Base-by-base conservation (phyloP, 2,797 vertebrate genomes). In the Trachurus trachurus region DNA sequence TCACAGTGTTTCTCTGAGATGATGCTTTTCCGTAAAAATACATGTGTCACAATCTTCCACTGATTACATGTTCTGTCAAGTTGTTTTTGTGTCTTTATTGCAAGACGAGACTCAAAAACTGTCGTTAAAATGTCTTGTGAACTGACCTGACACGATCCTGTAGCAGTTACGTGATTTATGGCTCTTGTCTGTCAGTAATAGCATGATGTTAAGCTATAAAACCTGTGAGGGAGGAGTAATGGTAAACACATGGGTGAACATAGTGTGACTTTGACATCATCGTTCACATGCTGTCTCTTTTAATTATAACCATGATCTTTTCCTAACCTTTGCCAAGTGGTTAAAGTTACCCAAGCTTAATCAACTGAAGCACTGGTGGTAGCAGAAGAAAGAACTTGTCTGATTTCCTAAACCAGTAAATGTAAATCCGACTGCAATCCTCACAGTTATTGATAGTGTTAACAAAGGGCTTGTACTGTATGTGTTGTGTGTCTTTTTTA, bases 41-140 rank as follows among this genome's bases (percentile, higher is more conserved):
- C 21, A 64, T 45, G 17, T 61, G 22, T 40, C 3, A 2, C 26
- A 1, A 0, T 44, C 42, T 59, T 61, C 42, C 8, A 42, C 40
- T 42, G 71, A 74, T 64, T 64, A 21, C 54, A 34, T 12, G 12
- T 21, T 29, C 39, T 39, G 26, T 68, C 44, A 47, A 60, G 61
- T 22, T 11, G 7, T 50, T 17, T 34, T n/a, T 22, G 16, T 22
- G 52, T 53, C 22, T 56, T 42, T 21, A 6, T 31, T 56, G 13
- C 58, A 68, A 44, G 54, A 19, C 5, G 9, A 57, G 8, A 17
- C n/a, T 9, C 13, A 39, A n/a, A 66, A 19, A 7, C 5, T 60
- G 21, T 37, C 42, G 45, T 29, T 59, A 1, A 26, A 45, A 16
- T 40, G 37, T 31, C 39, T 1, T 6, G 44, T 37, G 53, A 59